phyloP scores from a whole-genome alignment of 2,888 invertebrate genomes.

The Calameuta filiformis region DNA sequence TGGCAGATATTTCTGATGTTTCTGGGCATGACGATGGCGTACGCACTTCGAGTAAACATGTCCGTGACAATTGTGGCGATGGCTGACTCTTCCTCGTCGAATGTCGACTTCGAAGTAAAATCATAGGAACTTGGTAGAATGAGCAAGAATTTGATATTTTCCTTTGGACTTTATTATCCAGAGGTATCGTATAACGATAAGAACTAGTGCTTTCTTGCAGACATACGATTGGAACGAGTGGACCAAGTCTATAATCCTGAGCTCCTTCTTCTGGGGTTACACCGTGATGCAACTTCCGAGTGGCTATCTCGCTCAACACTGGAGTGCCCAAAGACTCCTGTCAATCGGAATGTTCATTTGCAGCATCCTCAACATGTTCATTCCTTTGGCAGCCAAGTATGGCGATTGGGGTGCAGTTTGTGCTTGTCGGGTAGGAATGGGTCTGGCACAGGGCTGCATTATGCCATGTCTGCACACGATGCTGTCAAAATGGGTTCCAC shows the following conservation, averaged over 20 bases:
- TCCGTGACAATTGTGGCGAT: conserved; percentile 70
- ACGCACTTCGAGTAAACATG: conserved; percentile 69
- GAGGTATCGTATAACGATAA: too few relatives aligned
- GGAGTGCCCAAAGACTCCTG: conserved; percentile 70
- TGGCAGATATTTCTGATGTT: conserved; percentile 70
- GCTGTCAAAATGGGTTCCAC: conserved; percentile 79
- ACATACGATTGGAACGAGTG: conserved; percentile 71
- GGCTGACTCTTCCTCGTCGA: conserved; percentile 55
- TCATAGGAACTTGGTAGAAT: too few relatives aligned
- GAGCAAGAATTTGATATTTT: too few relatives aligned
- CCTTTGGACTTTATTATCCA: too few relatives aligned
- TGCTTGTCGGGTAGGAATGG: conserved; percentile 76
- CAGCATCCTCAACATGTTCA: conserved; percentile 64
- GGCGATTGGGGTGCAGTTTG: conserved; percentile 75
- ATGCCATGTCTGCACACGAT: conserved; percentile 79
- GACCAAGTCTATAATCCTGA: conserved; percentile 71
- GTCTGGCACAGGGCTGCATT: conserved; percentile 79
- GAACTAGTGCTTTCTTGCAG: conserved; percentile 56
- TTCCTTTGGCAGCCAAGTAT: conserved; percentile 66
- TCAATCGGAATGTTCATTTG: conserved; percentile 61
- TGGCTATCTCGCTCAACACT: conserved; percentile 70
- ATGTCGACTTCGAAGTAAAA: conserved; percentile 49
- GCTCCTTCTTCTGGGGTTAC: conserved; percentile 82
- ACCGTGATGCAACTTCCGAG: conserved; percentile 78
- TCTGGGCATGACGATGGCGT: conserved; percentile 67